Evolutionary conservation across 2,113 vertebrate genomes (phyloP).

Genomic region (Periophthalmodon schlosseri): DNA sequence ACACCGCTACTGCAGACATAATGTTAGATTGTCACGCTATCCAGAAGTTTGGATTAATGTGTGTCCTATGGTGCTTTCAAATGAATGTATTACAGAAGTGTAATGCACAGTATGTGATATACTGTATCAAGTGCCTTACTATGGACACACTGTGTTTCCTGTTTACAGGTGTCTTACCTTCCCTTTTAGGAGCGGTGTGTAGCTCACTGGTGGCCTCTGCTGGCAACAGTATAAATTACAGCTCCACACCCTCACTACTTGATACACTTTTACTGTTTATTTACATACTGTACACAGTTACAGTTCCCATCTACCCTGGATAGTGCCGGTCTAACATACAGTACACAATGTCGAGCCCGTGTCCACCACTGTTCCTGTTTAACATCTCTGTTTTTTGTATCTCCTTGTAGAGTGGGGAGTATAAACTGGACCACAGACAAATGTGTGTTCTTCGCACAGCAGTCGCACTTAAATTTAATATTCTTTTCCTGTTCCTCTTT

Average conservation of each 20-base stretch:
- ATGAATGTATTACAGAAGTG: background rate
- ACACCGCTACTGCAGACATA: constrained; percentile 36
- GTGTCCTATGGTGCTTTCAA: background rate
- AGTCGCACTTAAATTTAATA: constrained; percentile 68
- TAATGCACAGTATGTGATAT: background rate
- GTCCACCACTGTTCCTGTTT: constrained; percentile 58
- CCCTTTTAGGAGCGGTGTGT: constrained; percentile 1
- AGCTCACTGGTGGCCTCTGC: constrained; percentile 5
- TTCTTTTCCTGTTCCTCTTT: constrained; percentile 43
- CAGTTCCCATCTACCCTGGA: background rate
- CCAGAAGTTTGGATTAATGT: background rate
- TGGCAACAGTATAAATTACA: constrained; percentile 2
- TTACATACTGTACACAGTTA: background rate
- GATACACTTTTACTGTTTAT: background rate
- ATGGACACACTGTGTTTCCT: background rate
- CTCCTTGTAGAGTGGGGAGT: constrained; percentile 79
- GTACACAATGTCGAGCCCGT: constrained; percentile 8
- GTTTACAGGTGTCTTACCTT: constrained; percentile 1
- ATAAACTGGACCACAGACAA: constrained; percentile 76
- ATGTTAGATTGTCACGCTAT: constrained; percentile 5
- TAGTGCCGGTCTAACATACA: constrained; percentile 6
- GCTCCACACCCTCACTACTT: background rate
- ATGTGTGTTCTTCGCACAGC: constrained; percentile 68
- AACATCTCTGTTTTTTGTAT: constrained; percentile 78
- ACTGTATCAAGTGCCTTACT: background rate